These are phyloP conservation scores for Agrilus cyanescens DNA, from an alignment of 2,888 invertebrate species.

Conservation along the genomic window DNA sequence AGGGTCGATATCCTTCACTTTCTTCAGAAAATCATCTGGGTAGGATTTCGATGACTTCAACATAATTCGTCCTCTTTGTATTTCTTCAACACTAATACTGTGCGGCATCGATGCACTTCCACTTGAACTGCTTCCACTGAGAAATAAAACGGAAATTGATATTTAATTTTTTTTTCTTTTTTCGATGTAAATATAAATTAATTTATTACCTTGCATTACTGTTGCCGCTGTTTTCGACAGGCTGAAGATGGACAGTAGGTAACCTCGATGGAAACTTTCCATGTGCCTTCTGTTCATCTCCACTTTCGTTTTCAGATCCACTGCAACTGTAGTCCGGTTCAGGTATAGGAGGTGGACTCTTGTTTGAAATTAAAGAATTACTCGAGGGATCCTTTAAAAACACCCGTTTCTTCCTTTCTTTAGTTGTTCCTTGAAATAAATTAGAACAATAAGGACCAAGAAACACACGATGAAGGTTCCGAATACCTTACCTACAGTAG, in stretches of 20 bases:
- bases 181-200: background rate
- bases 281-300: constrained; percentile 41
- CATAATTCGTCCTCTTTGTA: constrained; percentile 73
- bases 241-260: constrained; percentile 33
- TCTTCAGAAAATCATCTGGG: constrained; percentile 64
- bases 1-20: constrained; percentile 32
- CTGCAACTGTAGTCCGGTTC: constrained; percentile 87
- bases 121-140: constrained; percentile 58
- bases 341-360: constrained; percentile 64
- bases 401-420: constrained; percentile 33
- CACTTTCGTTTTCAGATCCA: constrained; percentile 59
- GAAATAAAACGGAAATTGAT: constrained; percentile 16
- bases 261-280: constrained; percentile 38
- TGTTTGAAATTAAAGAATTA: constrained; percentile 21
- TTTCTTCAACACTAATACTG: constrained; percentile 80
- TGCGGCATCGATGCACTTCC: constrained; percentile 70
- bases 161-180: constrained; percentile 9
- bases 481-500: constrained; percentile 22
- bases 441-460: background rate
- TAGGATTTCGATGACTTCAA: constrained; percentile 79
- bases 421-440: constrained; percentile 17
- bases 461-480: background rate
- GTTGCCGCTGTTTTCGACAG: constrained; percentile 60
- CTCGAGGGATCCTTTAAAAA: constrained; percentile 33
- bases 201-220: constrained; percentile 52